A percentile compares a stretch with the other conserved stretches of the same genome.
phyloP scores from a whole-genome alignment of 2,797 vertebrate genomes.

The Harpagifer antarcticus region DNA sequence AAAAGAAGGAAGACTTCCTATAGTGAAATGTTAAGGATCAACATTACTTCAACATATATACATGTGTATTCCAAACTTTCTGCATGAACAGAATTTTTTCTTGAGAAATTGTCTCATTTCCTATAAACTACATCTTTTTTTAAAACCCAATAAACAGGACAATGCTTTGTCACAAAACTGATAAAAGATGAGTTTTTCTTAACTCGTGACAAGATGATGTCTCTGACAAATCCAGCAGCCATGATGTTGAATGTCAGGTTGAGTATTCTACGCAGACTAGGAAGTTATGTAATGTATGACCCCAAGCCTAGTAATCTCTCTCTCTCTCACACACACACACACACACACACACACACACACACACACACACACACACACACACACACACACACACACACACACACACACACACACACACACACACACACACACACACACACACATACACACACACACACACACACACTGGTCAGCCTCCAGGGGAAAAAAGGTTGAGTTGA shows the following conservation, averaged over 20 bases:
- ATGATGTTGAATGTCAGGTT: slow-evolving; percentile 28
- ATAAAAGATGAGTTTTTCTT: slow-evolving; percentile 4
- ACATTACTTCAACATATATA: background rate
- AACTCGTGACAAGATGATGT: background rate
- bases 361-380: slow-evolving; percentile 14
- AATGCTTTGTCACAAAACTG: background rate
- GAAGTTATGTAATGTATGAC: slow-evolving; percentile 53
- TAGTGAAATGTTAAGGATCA: background rate
- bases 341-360: slow-evolving; percentile 14
- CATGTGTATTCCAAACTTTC: background rate
- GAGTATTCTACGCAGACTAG: background rate
- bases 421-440: slow-evolving; percentile 21
- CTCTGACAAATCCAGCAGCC: background rate
- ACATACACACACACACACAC: slow-evolving; percentile 23
- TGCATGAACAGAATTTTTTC: background rate
- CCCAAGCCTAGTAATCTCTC: slow-evolving; percentile 40
- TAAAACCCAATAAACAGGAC: background rate
- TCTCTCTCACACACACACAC: slow-evolving; percentile 17
- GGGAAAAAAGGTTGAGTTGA: slow-evolving; percentile 56
- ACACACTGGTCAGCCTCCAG: slow-evolving; percentile 42
- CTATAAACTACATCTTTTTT: background rate
- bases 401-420: slow-evolving; percentile 20
- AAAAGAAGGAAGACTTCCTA: background rate
- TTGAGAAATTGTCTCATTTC: background rate
- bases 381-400: slow-evolving; percentile 18